Conservation (phyloP, 1,140 invertebrate species). For the Coelopa frigida region DNA sequence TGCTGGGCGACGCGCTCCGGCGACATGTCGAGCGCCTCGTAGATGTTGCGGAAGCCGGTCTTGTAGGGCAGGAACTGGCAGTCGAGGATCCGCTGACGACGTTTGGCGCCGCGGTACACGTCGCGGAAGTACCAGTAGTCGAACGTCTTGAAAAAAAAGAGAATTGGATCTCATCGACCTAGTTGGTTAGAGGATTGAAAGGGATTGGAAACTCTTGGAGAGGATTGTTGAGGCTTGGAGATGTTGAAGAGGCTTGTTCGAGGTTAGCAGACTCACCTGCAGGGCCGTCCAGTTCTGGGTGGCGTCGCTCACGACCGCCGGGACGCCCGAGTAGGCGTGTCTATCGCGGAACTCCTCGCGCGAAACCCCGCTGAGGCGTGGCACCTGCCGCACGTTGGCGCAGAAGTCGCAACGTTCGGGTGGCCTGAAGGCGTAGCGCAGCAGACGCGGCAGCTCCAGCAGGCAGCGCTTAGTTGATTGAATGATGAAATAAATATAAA, state of each 20-base stretch:
- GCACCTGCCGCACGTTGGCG: constrained; percentile 52
- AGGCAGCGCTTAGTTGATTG: constrained; percentile 49
- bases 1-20: constrained; percentile 54
- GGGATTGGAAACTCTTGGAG: no score
- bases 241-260: no score
- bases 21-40: constrained; percentile 74
- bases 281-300: constrained; percentile 70
- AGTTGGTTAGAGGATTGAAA: no score
- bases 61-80: constrained; percentile 92
- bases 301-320: constrained; percentile 79
- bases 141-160: constrained; percentile 45
- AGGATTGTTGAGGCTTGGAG: no score
- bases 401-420: constrained; percentile 72
- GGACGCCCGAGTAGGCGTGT: constrained; percentile 69
- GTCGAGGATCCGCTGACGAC: constrained; percentile 50
- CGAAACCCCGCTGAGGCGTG: constrained; percentile 57
- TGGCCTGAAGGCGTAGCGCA: constrained; percentile 59
- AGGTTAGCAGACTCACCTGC: constrained; percentile 29
- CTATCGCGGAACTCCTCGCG: constrained; percentile 59
- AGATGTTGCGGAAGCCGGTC: constrained; percentile 69
- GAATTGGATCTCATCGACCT: no score
- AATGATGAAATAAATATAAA: constrained; percentile 17
- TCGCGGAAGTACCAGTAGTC: constrained; percentile 73
- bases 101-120: constrained; percentile 56
- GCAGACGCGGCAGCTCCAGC: constrained; percentile 51